Percentiles rank a stretch among this genome's conserved stretches.
Evolutionary conservation across 2,888 invertebrate species (phyloP).

Genomic region (Morpho achilles): DNA sequence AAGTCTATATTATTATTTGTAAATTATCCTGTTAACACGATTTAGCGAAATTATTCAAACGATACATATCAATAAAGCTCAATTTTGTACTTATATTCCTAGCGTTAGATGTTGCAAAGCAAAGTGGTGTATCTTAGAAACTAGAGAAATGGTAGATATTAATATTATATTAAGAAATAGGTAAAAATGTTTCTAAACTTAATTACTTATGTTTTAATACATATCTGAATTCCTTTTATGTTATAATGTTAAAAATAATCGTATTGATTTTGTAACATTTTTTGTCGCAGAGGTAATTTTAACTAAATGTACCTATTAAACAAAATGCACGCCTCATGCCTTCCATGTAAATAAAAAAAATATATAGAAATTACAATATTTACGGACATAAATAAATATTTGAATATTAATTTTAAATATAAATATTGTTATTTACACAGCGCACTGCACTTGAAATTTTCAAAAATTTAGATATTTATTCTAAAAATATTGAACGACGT

Average conservation of each 20-base stretch:
- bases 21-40: conserved; percentile 11
- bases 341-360: conserved; percentile 69
- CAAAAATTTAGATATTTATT: conserved; percentile 23
- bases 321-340: conserved; percentile 61
- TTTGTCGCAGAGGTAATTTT: conserved; percentile 24
- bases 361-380: conserved; percentile 26
- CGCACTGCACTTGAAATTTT: conserved; percentile 23
- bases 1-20: not conserved
- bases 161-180: conserved; percentile 34
- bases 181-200: conserved; percentile 40
- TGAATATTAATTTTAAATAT: conserved; percentile 25
- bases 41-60: conserved; percentile 50
- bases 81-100: conserved; percentile 76
- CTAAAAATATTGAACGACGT: conserved; percentile 12
- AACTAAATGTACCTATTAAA: conserved; percentile 32
- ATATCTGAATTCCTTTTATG: no score
- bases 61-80: conserved; percentile 77
- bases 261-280: not conserved
- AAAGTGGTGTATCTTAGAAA: conserved; percentile 48
- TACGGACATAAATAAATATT: conserved; percentile 19
- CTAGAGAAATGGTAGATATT: conserved; percentile 36
- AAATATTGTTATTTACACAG: conserved; percentile 26
- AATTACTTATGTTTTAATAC: conserved; percentile 35
- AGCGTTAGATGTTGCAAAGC: conserved; percentile 71
- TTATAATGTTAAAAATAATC: no score